Percentiles rank a stretch among this genome's conserved stretches.
phyloP scores from a whole-genome alignment of 1,140 invertebrate species.

The Bombus consobrinus region DNA sequence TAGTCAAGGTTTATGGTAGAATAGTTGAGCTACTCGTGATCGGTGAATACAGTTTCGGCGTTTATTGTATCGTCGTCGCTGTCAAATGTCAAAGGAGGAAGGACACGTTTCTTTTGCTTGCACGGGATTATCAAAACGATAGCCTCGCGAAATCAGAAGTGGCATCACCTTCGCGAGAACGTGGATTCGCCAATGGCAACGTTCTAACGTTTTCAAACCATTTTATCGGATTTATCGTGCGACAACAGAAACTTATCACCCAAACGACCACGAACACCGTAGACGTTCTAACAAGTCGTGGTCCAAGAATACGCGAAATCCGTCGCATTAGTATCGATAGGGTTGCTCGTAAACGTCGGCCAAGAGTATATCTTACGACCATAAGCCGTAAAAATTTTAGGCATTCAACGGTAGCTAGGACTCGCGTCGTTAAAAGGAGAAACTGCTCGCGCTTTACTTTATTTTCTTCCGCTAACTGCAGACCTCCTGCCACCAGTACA shows the following conservation, averaged over 20 bases:
- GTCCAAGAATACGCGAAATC: not conserved
- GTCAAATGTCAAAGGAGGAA: too few relatives aligned
- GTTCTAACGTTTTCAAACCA: too few relatives aligned
- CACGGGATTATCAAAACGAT: too few relatives aligned
- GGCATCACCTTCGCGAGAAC: too few relatives aligned
- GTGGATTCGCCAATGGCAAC: too few relatives aligned
- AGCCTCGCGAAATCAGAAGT: too few relatives aligned
- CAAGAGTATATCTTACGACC: not conserved
- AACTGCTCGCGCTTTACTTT: constrained; percentile 47
- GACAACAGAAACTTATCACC: not conserved
- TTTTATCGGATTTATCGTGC: not conserved
- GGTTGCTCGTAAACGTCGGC: not conserved
- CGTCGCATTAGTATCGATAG: constrained; percentile 4
- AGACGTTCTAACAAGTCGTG: not conserved
- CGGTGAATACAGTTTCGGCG: too few relatives aligned
- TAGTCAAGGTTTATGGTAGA: too few relatives aligned
- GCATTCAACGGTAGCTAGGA: constrained; percentile 44
- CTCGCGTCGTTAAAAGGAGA: constrained; percentile 52
- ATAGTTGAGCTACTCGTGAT: too few relatives aligned
- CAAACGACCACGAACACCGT: not conserved
- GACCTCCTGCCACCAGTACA: not conserved
- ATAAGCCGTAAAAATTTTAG: constrained; percentile 53
- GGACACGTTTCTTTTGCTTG: too few relatives aligned
- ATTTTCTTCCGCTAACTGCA: constrained; percentile 19
- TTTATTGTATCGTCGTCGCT: too few relatives aligned